These are phyloP conservation scores for Syngnathus scovelli DNA, from an alignment of 2,113 vertebrate genomes.

Conservation along the genomic window DNA sequence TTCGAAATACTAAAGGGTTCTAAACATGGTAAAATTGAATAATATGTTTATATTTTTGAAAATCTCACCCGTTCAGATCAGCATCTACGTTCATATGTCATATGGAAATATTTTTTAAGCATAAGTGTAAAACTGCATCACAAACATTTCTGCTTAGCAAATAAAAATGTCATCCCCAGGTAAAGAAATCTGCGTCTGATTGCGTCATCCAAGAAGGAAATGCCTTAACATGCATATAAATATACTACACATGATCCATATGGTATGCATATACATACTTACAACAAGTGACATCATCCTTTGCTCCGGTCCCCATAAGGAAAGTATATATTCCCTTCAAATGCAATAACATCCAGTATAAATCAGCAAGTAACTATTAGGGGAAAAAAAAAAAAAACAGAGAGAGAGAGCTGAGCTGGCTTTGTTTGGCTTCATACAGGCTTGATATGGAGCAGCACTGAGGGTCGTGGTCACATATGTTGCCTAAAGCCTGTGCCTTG, in stretches of 20 bases:
- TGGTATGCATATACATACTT: slow-evolving; percentile 38
- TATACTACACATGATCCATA: neutral
- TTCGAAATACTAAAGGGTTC: neutral
- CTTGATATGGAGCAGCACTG: slow-evolving; percentile 37
- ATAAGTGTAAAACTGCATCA: neutral
- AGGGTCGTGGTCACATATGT: slow-evolving; percentile 64
- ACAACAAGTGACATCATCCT: slow-evolving; percentile 50
- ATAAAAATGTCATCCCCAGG: too few relatives aligned
- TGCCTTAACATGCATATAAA: slow-evolving; percentile 19
- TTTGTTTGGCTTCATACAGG: slow-evolving; percentile 23
- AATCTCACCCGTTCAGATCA: neutral
- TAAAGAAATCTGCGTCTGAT: too few relatives aligned
- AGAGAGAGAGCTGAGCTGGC: slow-evolving; percentile 4
- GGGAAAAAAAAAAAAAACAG: neutral
- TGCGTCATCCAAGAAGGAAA: slow-evolving; percentile 2
- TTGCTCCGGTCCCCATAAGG: slow-evolving; percentile 33
- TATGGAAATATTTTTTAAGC: neutral
- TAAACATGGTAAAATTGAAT: neutral
- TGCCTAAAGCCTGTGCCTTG: slow-evolving; percentile 67
- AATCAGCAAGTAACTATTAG: slow-evolving; percentile 15
- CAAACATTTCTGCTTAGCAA: too few relatives aligned
- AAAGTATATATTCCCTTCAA: slow-evolving; percentile 21
- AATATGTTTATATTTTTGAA: neutral
- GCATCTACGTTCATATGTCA: neutral
- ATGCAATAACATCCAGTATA: slow-evolving; percentile 38